Base-by-base conservation (phyloP, 2,797 vertebrate species). In the Anguilla megastoma region DNA sequence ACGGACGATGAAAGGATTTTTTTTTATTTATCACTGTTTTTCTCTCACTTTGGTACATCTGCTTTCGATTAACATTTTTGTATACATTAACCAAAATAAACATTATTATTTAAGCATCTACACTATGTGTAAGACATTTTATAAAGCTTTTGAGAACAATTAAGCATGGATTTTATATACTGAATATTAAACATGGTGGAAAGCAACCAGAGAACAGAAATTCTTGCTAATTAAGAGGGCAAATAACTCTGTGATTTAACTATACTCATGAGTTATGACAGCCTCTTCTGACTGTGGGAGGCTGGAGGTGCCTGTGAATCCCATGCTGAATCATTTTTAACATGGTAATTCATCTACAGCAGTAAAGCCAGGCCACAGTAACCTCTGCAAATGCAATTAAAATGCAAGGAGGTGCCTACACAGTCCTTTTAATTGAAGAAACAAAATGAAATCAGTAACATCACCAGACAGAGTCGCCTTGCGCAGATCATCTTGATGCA, bases 1-100 rank as follows among this genome's bases (percentile, higher is more conserved):
- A 90, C 21, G 79, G 90, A 92, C 91, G 92, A 93, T 92, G 88
- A 94, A 91, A 85, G 88, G 87, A 87, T 90, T 88, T 88, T 33
- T 85, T 71, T 69, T 4, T 84, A 90, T 92, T 93, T 89, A 92
- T 92, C 89, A 88, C 56, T 91, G 90, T 94, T 92, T 88, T 92
- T 93, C 74, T 41, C 74, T 76, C 69, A 71, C 27, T 71, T 7
- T 76, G 36, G 88, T 84, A 41, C 80, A 50, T 84, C 88, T 90
- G 60, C 12, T n/a, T 84, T n/a, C 30, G 58, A 50, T 63, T 50
- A 50, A 87, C 86, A 45, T 85, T 90, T 91, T 90, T 87, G 84
- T 1, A 41, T 41, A 41, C 10, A 41, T 33, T 33, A 36, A 36
- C 74, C 16, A 76, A 76, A 41, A 41, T 76, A 0, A 76, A 41